phyloP scores from a whole-genome alignment of 2,888 invertebrate species.

The Synanthedon formicaeformis region DNA sequence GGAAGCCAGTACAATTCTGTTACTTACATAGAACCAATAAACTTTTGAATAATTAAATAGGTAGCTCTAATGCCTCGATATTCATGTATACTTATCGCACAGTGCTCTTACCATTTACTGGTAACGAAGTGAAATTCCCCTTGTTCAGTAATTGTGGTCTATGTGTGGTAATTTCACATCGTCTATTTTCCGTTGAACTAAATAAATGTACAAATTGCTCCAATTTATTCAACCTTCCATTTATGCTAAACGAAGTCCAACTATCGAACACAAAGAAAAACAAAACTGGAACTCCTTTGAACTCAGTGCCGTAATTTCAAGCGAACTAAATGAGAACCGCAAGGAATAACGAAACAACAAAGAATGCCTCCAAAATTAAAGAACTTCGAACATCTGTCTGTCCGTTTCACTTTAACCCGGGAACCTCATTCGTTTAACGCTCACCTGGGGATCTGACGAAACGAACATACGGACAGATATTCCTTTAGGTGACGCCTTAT shows the following conservation, averaged over 20 bases:
- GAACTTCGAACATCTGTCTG: slow-evolving; percentile 33
- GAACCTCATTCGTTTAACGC: slow-evolving; percentile 39
- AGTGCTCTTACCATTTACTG: not conserved
- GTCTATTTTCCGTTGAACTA: too few species aligned
- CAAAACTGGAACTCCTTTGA: not conserved
- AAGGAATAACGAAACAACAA: not conserved
- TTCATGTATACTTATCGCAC: slow-evolving; percentile 8
- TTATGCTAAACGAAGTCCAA: not conserved
- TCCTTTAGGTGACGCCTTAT: not conserved
- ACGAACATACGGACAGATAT: slow-evolving; percentile 9
- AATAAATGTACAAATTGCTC: too few species aligned
- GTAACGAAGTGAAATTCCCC: too few species aligned
- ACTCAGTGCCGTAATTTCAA: not conserved
- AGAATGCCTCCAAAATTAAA: slow-evolving; percentile 14
- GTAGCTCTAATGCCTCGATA: too few species aligned
- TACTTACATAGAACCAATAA: too few species aligned
- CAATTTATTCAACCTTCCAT: too few species aligned
- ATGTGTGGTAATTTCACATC: too few species aligned
- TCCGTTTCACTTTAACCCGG: slow-evolving; percentile 30
- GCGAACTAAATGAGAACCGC: not conserved
- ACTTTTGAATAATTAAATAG: too few species aligned
- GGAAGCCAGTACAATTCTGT: too few species aligned
- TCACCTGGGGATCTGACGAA: slow-evolving; percentile 33
- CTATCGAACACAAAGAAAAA: not conserved
- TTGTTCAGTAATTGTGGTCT: too few species aligned